Evolutionary conservation across 2,797 vertebrate species (phyloP).

Genomic region (Scolopax bukidnonensis): DNA sequence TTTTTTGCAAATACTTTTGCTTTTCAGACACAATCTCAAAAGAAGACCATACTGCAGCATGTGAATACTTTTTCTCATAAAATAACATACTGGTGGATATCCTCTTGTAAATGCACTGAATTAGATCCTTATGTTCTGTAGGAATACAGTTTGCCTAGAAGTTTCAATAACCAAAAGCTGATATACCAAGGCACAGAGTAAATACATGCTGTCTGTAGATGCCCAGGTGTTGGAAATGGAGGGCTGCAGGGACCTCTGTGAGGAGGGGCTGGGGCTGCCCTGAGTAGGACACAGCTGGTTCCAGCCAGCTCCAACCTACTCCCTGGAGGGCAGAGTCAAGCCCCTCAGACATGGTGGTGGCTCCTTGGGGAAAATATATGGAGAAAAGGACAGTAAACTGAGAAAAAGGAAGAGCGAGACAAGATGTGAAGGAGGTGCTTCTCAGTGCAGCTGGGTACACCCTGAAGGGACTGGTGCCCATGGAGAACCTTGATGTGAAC

Average conservation of each 20-base stretch:
- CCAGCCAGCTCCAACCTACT: fast-evolving
- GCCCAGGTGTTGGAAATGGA: fast-evolving
- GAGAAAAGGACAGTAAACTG: background rate
- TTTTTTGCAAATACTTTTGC: background rate
- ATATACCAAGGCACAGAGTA: background rate
- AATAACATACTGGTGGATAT: background rate
- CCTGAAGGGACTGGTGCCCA: fast-evolving
- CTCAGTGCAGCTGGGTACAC: fast-evolving
- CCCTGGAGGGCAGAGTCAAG: too few relatives aligned
- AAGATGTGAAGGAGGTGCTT: background rate
- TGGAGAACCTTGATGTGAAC: background rate
- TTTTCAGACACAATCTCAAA: background rate
- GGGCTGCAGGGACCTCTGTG: background rate
- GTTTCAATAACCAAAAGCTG: background rate
- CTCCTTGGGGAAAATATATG: background rate
- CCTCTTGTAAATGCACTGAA: background rate
- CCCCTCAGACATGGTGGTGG: fast-evolving
- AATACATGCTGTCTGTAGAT: background rate
- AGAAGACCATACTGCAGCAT: background rate
- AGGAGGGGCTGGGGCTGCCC: background rate
- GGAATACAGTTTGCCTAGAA: background rate
- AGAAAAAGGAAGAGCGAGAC: background rate
- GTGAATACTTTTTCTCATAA: background rate
- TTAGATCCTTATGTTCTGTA: background rate
- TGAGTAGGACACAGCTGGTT: fast-evolving